Evolutionary conservation across 2,113 vertebrate genomes (phyloP), one percentile per base, ranked within the genome.

Genomic region (Caranx ignobilis): DNA sequence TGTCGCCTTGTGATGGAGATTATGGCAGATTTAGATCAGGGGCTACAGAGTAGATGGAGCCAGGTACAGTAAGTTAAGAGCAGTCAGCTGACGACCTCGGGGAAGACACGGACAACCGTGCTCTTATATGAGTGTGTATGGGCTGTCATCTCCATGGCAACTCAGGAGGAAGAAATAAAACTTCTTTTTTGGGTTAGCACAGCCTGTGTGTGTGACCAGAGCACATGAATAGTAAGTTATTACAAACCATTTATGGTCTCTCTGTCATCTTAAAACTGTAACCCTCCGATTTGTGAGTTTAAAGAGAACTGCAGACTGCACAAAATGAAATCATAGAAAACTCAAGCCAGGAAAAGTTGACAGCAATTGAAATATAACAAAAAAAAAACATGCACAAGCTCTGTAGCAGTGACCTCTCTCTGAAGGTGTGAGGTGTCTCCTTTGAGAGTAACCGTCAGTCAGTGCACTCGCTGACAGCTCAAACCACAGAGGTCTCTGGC

Each of bases 11-110:
- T 91, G 90, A 91, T 71, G 68, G 54, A 91, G 91, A 91, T 94
- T 92, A 94, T 70, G 32, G 73, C 82, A 90, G 89, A 91, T 91
- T 92, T 91, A 78, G 88, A 77, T 86, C 84, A 76, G 19, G 21
- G 69, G 43, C 73, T 55, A n/a, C 65, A 73, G 74, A 77, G 82
- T 82, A 13, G 62, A 84, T 13, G 82, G 75, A 84, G 83, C 54
- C 73, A 81, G 88, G 88, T 88, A 76, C 81, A 47, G 81, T 52
- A 39, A 0, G 57, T 81, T 77, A 83, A 85, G 80, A 87, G 71
- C 83, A 77, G 70, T 88, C 88, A 86, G 79, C 81, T 88, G 88
- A 88, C 63, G 0, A 8, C 54, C 57, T 64, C 43, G 3, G 69
- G 18, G 48, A 62, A 47, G 66, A 61, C 62, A 34, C 12, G 52